These are phyloP conservation scores for Camelus dromedarius DNA, from an alignment of 2,113 vertebrate species.

Conservation along the genomic window DNA sequence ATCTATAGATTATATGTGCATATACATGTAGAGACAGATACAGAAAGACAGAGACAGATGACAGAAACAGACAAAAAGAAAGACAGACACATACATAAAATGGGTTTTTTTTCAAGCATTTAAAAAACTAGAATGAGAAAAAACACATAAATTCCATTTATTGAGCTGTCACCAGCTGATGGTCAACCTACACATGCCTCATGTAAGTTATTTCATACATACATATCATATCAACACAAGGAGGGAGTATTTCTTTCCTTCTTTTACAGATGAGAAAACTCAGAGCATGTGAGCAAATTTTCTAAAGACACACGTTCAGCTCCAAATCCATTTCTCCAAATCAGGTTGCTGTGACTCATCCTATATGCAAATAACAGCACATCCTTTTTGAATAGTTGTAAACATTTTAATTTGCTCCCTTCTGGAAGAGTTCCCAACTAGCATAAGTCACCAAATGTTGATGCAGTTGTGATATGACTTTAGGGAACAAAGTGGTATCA, in stretches of 20 bases:
- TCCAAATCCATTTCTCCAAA: conserved; percentile 27
- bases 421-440: conserved; percentile 57
- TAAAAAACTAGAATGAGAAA: neutral
- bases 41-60: neutral
- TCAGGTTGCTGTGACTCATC: neutral
- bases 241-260: neutral
- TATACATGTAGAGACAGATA: neutral
- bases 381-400: conserved; percentile 11
- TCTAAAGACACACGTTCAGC: neutral
- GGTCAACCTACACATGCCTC: neutral
- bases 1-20: neutral
- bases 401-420: conserved; percentile 61
- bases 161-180: neutral
- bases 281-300: neutral
- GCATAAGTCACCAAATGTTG: conserved; percentile 63
- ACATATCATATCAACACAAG: neutral
- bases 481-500: conserved; percentile 33
- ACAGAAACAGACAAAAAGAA: neutral
- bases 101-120: neutral
- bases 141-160: neutral
- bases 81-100: neutral
- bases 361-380: neutral
- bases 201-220: neutral
- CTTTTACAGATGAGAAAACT: neutral
- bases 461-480: conserved; percentile 58